Conservation (phyloP, 2,888 invertebrate species). For the Thereva unica region DNA sequence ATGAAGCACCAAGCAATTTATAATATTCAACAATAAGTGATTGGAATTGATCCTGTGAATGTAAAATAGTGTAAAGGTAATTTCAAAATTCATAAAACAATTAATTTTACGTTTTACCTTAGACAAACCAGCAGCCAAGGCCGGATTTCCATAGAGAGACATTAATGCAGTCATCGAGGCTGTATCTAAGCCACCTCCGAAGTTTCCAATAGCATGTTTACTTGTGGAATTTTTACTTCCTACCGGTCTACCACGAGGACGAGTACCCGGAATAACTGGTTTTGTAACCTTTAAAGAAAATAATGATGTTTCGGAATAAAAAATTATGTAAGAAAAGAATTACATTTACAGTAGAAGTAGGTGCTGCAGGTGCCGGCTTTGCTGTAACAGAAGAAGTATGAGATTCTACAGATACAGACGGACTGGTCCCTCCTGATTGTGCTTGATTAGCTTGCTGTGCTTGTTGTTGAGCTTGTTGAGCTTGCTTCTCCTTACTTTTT, state of each 20-base stretch:
- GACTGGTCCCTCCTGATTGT: neutral
- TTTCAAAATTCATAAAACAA: neutral
- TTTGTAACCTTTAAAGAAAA: conserved; percentile 43
- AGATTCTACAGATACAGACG: neutral
- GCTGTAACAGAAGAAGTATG: no score
- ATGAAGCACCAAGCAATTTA: conserved; percentile 43
- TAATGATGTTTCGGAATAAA: neutral
- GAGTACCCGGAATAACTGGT: conserved; percentile 26
- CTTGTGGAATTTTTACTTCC: conserved; percentile 44
- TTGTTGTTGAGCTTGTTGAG: conserved; percentile 34
- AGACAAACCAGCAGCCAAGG: conserved; percentile 38
- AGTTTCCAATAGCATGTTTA: neutral
- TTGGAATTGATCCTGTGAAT: conserved; percentile 42
- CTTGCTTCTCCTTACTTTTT: conserved; percentile 61
- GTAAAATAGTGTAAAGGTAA: neutral
- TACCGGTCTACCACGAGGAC: conserved; percentile 45
- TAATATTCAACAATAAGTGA: conserved; percentile 47
- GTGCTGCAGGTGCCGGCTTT: conserved; percentile 4
- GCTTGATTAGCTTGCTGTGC: conserved; percentile 12
- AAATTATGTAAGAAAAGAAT: neutral
- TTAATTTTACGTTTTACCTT: conserved; percentile 38
- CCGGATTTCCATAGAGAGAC: conserved; percentile 43
- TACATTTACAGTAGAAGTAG: neutral
- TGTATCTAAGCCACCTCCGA: conserved; percentile 34
- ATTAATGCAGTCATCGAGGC: conserved; percentile 44